Conservation (phyloP, 2,113 vertebrate species). For the Mesembrinibis cayennensis region DNA sequence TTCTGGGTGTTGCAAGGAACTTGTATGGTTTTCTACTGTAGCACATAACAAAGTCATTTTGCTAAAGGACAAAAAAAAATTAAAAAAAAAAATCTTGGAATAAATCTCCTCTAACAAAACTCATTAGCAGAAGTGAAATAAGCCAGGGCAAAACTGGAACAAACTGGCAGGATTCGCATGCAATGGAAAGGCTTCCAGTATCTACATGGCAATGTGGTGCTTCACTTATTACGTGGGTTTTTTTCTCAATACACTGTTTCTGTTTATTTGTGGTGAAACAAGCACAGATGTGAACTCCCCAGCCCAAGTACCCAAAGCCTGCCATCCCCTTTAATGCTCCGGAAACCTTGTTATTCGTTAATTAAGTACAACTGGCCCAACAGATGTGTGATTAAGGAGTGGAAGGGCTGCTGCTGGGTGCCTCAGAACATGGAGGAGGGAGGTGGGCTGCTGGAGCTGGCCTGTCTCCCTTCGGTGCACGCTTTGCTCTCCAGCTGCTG, state of each 20-base stretch:
- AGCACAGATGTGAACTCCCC: neutral
- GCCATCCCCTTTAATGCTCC: neutral
- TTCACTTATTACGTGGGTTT: neutral
- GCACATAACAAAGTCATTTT: neutral
- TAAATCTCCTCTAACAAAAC: neutral
- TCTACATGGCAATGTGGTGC: neutral
- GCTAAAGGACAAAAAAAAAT: neutral
- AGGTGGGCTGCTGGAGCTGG: neutral
- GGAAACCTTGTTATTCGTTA: neutral
- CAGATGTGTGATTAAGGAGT: neutral
- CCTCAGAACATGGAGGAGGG: accelerated
- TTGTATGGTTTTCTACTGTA: neutral
- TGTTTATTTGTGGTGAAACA: neutral
- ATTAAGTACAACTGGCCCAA: neutral
- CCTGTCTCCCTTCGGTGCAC: accelerated
- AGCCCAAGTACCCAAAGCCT: neutral
- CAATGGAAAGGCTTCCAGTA: neutral
- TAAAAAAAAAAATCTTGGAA: neutral
- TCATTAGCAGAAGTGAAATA: neutral
- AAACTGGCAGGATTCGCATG: neutral
- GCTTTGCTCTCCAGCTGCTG: neutral
- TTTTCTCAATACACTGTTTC: neutral
- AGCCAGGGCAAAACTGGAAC: neutral
- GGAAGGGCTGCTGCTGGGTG: neutral
- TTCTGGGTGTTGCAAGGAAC: neutral